Evolutionary conservation across 2,888 invertebrate species (phyloP), one percentile per base, ranked within the genome.

Genomic region (Atherix ibis): DNA sequence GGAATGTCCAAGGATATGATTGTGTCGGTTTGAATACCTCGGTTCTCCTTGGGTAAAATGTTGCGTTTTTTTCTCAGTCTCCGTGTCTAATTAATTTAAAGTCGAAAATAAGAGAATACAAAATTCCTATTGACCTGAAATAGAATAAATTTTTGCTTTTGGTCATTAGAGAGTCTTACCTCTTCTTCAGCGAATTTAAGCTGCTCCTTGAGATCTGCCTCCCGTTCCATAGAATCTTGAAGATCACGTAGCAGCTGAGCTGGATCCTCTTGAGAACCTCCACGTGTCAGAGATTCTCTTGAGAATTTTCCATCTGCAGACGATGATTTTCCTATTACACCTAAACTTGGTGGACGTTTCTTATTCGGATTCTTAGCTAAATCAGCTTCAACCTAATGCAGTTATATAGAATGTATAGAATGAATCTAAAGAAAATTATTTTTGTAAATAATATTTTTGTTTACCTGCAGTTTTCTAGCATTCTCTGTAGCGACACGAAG

Each of bases 121-220:
- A n/a, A n/a, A n/a, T n/a, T n/a, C n/a, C n/a, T n/a, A n/a, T n/a
- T n/a, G n/a, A n/a, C n/a, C n/a, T n/a, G n/a, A n/a, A n/a, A n/a
- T n/a, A n/a, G n/a, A n/a, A n/a, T n/a, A n/a, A n/a, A n/a, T n/a
- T n/a, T n/a, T n/a, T n/a, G n/a, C n/a, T n/a, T n/a, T n/a, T n/a
- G n/a, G n/a, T n/a, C n/a, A n/a, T n/a, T n/a, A n/a, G n/a, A n/a
- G n/a, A n/a, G n/a, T n/a, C n/a, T n/a, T n/a, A 81, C 82, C 74
- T 94, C 92, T 62, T 91, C 89, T 58, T 94, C 92, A 10, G 91
- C 80, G 58, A 88, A 92, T 43, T 78, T 74, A 9, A 94, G 63
- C 56, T 95, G 94, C 56, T 95, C 94, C 35, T 87, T 71, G 12
- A 94, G 65, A 63, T 95, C 94, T 2, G 87, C 85, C 59, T 95